phyloP scores from a whole-genome alignment of 2,113 vertebrate species.

The Gracilinanus agilis region DNA sequence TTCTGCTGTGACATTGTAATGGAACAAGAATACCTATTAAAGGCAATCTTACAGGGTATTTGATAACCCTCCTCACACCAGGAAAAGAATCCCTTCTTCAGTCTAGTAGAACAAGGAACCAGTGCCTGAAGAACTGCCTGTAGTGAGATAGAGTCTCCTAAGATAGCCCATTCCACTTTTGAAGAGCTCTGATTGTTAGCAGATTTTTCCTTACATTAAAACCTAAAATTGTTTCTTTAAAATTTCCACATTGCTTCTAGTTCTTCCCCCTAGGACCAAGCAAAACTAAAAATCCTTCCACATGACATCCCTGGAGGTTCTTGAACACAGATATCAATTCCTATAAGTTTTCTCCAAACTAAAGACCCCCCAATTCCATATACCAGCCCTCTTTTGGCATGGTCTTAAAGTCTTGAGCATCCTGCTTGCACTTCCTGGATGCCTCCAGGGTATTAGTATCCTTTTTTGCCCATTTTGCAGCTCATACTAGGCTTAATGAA shows the following conservation, averaged over 20 bases:
- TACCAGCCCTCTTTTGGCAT: background rate
- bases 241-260: background rate
- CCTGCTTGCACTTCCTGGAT: background rate
- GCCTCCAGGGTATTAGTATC: background rate
- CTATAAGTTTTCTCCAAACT: background rate
- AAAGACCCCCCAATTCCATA: background rate
- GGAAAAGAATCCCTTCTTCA: background rate
- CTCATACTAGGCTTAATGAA: background rate
- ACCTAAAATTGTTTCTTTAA: background rate
- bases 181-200: background rate
- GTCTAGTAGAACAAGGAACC: background rate
- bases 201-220: background rate
- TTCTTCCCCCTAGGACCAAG: background rate
- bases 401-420: background rate
- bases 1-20: background rate
- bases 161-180: background rate
- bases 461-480: background rate
- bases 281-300: background rate
- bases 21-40: background rate
- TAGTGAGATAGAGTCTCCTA: background rate
- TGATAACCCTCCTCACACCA: background rate
- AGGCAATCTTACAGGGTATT: background rate
- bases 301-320: background rate
- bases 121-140: background rate
- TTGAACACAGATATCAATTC: background rate